Conservation (phyloP, 2,797 vertebrate genomes). For the Valencia hispanica region DNA sequence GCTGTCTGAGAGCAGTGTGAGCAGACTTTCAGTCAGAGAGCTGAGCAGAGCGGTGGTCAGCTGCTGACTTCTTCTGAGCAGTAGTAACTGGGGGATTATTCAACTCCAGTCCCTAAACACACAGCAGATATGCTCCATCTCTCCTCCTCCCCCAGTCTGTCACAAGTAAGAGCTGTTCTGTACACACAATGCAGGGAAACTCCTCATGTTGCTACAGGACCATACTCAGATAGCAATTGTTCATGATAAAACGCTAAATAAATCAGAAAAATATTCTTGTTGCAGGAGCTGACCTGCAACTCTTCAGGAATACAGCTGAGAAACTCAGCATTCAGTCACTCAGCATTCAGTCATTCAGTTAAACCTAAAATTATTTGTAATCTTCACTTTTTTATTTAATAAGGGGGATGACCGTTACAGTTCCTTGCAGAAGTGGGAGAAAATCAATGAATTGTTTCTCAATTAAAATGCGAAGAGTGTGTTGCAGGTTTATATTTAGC, state of each 20-base stretch:
- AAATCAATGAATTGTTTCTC: no score
- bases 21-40: constrained; percentile 39
- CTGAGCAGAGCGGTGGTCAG: constrained; percentile 58
- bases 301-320: background rate
- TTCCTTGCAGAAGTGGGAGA: no score
- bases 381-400: background rate
- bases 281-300: background rate
- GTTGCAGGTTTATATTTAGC: background rate
- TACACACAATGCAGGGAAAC: constrained; percentile 13
- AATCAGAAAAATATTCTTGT: background rate
- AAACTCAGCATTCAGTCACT: background rate
- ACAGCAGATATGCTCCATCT: constrained; percentile 38
- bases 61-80: constrained; percentile 75
- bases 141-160: constrained; percentile 20
- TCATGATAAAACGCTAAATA: background rate
- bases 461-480: no score
- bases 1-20: constrained; percentile 45
- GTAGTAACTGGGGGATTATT: constrained; percentile 84
- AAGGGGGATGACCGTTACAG: no score
- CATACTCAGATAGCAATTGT: background rate
- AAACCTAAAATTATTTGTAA: background rate
- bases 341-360: no score
- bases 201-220: constrained; percentile 26
- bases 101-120: constrained; percentile 67
- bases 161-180: constrained; percentile 26